Percentiles rank a stretch among this genome's conserved stretches.
Conservation (phyloP, 2,797 vertebrate species). For the Pygocentrus nattereri region DNA sequence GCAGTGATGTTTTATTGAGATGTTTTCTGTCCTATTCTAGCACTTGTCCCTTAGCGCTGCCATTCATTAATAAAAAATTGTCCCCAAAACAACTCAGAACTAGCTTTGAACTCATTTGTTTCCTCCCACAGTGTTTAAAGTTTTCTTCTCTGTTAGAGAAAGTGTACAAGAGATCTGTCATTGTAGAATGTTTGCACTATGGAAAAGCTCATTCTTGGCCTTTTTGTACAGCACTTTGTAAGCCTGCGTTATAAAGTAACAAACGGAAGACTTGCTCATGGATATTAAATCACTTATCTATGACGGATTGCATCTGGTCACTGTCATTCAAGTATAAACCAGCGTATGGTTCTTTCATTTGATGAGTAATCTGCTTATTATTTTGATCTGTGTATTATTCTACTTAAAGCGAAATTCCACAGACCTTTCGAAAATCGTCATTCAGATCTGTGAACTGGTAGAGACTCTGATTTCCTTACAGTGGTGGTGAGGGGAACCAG, state of each 20-base stretch:
- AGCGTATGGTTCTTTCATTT: no score
- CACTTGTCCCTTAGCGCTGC: not conserved
- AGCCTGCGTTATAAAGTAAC: not conserved
- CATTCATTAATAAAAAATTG: not conserved
- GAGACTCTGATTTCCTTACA: no score
- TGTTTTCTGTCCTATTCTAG: not conserved
- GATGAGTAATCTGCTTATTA: no score
- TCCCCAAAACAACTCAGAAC: not conserved
- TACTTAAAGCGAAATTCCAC: no score
- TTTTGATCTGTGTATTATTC: no score
- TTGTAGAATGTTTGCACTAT: not conserved
- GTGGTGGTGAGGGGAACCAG: no score
- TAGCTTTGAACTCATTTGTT: not conserved
- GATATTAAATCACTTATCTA: not conserved
- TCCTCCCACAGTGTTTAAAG: not conserved
- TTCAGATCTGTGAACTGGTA: no score
- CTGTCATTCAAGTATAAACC: no score
- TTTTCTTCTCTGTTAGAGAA: not conserved
- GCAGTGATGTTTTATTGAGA: constrained; percentile 2
- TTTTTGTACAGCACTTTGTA: not conserved
- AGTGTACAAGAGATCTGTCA: not conserved
- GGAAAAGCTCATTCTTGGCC: not conserved
- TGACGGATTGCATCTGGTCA: not conserved
- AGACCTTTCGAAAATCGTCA: no score
- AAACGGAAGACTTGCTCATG: not conserved